These are phyloP conservation scores for Pteria penguin DNA, from an alignment of 2,888 invertebrate species.

Conservation along the genomic window DNA sequence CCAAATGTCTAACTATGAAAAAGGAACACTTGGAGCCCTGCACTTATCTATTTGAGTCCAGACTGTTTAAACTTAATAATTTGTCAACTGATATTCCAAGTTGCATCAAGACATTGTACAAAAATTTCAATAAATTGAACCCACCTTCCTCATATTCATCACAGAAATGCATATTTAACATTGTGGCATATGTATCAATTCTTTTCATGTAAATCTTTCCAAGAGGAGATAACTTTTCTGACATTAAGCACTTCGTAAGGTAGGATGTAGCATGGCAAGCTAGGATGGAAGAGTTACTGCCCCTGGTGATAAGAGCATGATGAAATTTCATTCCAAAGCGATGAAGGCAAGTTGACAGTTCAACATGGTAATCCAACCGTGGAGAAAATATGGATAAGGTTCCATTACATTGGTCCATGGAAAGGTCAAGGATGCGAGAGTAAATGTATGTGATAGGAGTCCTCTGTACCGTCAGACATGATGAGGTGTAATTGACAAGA, in stretches of 20 bases:
- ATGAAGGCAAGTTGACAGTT: conserved; percentile 4
- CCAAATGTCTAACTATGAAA: too few species aligned
- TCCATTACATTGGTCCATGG: not conserved
- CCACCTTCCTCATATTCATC: not conserved
- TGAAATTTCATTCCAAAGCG: conserved; percentile 6
- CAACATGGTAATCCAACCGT: not conserved
- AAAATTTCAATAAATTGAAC: not conserved
- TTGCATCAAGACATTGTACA: too few species aligned
- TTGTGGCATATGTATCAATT: not conserved
- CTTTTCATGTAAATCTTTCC: conserved; percentile 9
- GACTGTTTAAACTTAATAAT: too few species aligned
- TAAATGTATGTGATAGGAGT: not conserved
- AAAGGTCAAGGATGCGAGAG: not conserved
- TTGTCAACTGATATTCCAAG: too few species aligned
- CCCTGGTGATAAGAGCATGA: conserved; percentile 5
- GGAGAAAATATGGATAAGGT: not conserved
- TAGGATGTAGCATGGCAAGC: not conserved
- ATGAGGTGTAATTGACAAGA: not conserved
- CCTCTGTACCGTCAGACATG: conserved; percentile 17
- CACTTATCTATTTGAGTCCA: too few species aligned
- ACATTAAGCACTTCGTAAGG: not conserved
- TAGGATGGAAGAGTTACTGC: conserved; percentile 2
- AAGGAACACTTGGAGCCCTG: too few species aligned
- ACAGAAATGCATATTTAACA: not conserved
- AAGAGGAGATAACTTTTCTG: conserved; percentile 15